Evolutionary conservation across 1,140 invertebrate genomes (phyloP).

Genomic region (Parasteatoda tepidariorum): DNA sequence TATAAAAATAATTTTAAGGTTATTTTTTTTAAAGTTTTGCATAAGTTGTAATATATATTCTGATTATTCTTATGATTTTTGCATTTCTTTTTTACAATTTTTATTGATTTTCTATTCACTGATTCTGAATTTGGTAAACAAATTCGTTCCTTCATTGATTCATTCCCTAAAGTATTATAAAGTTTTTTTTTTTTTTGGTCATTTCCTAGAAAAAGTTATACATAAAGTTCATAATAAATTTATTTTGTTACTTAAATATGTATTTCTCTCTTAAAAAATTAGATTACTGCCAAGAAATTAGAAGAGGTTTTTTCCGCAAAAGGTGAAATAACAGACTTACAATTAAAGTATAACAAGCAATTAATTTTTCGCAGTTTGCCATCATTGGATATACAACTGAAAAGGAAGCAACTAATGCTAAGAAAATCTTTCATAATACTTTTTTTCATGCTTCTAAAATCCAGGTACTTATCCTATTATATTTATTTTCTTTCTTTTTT

Average conservation of each 20-base stretch:
- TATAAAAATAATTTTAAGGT: too few species aligned
- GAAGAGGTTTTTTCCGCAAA: constrained; percentile 81
- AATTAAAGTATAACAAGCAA: constrained; percentile 90
- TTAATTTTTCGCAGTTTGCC: constrained; percentile 92
- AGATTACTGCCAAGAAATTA: constrained; percentile 84
- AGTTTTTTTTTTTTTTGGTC: background rate
- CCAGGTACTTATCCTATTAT: constrained; percentile 26
- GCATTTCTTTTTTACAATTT: too few species aligned
- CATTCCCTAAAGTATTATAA: background rate
- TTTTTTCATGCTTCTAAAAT: constrained; percentile 86
- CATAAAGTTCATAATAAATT: background rate
- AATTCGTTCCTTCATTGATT: too few species aligned
- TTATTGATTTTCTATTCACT: too few species aligned
- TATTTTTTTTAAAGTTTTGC: too few species aligned
- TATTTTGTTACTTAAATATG: background rate
- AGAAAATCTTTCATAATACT: constrained; percentile 83
- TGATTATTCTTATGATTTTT: too few species aligned
- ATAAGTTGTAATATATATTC: too few species aligned
- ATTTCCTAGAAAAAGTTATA: constrained; percentile 4
- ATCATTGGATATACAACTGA: constrained; percentile 89
- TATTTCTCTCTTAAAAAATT: background rate
- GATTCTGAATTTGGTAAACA: too few species aligned
- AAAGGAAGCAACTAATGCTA: constrained; percentile 80
- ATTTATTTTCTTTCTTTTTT: background rate
- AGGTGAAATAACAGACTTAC: constrained; percentile 89